A percentile compares a stretch with the other conserved stretches of the same genome.
Evolutionary conservation across 2,797 vertebrate genomes (phyloP).

Genomic region (Darevskia nairensis): DNA sequence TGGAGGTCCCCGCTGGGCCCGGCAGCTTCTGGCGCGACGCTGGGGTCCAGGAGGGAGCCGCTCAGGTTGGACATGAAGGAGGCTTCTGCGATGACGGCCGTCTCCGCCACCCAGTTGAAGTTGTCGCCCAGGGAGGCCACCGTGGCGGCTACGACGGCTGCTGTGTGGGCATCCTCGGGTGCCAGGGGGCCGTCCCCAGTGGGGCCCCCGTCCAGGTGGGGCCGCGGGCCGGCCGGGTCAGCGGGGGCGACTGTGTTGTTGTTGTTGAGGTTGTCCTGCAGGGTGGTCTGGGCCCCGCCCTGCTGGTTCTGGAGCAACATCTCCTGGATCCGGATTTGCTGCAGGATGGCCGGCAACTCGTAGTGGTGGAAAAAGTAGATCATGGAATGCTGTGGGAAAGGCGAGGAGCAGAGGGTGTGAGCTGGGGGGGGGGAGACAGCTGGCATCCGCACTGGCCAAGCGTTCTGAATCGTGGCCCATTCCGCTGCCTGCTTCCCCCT

Average conservation of each 20-base stretch:
- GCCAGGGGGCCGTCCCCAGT: neutral
- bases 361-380: slow-evolving; percentile 99
- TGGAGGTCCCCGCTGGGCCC: slow-evolving; percentile 25
- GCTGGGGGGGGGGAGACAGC: neutral
- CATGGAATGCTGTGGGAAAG: slow-evolving; percentile 90
- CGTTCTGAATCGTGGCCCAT: too few species aligned
- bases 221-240: neutral
- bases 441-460: too few species aligned
- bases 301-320: slow-evolving; percentile 95
- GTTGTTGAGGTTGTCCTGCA: slow-evolving; percentile 96
- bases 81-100: slow-evolving; percentile 87
- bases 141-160: slow-evolving; percentile 19
- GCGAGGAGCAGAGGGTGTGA: neutral
- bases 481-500: neutral
- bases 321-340: slow-evolving; percentile 97
- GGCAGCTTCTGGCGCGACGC: neutral
- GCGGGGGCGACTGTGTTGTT: slow-evolving; percentile 71
- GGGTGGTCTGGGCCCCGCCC: slow-evolving; percentile 87
- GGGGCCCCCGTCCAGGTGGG: neutral
- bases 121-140: slow-evolving; percentile 65
- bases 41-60: slow-evolving; percentile 68
- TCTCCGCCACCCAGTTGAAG: slow-evolving; percentile 91
- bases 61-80: slow-evolving; percentile 81
- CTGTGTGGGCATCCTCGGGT: neutral
- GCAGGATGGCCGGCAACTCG: slow-evolving; percentile 95